Percentiles rank a stretch among this genome's conserved stretches.
These are phyloP conservation scores for Stenichneumon culpator DNA, from an alignment of 2,888 invertebrate genomes.

Conservation along the genomic window DNA sequence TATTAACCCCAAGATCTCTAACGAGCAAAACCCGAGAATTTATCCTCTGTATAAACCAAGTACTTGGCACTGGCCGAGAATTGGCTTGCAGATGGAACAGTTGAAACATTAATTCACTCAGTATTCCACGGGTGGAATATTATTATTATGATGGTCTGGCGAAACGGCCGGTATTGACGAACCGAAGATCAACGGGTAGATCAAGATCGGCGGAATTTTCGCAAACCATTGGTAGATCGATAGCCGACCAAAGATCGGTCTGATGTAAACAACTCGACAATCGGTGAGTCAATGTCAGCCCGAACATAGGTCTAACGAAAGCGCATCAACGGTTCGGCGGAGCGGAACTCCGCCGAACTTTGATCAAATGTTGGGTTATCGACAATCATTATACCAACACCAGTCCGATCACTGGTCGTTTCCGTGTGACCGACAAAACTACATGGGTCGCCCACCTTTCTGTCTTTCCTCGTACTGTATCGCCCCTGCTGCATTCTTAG, in stretches of 20 bases:
- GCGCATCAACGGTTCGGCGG: background rate
- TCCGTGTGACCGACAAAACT: background rate
- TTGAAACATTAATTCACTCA: too few relatives aligned
- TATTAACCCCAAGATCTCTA: background rate
- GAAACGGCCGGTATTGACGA: background rate
- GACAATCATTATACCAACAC: background rate
- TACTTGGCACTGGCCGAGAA: background rate
- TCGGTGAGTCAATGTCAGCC: background rate
- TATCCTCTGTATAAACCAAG: background rate
- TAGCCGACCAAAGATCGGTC: too few relatives aligned
- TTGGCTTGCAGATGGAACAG: background rate
- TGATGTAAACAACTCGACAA: background rate
- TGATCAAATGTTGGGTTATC: background rate
- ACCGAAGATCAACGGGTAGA: background rate
- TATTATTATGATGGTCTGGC: background rate
- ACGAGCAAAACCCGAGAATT: background rate
- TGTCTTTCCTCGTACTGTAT: background rate
- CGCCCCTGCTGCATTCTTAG: constrained; percentile 10
- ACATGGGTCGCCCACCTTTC: background rate
- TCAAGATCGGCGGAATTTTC: background rate
- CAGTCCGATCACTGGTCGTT: background rate
- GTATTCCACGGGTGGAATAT: background rate
- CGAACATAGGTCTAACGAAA: background rate
- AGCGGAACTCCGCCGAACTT: background rate
- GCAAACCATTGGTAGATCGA: background rate